phyloP scores from a whole-genome alignment of 2,888 invertebrate genomes.

The Heliconius cydno region DNA sequence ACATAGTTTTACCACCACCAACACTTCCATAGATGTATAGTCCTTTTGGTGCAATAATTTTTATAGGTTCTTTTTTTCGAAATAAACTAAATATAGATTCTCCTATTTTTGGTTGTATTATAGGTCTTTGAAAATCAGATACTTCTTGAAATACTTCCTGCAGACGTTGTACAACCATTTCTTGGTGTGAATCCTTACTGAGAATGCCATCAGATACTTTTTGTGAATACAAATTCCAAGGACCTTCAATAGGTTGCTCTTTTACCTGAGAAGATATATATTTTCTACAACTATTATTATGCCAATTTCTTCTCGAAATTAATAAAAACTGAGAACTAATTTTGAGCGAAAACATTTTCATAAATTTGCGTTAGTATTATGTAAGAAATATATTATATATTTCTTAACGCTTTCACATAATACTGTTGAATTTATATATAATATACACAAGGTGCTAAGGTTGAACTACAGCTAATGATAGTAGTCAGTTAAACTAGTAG shows the following conservation, averaged over 20 bases:
- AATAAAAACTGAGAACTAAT: slow-evolving; percentile 59
- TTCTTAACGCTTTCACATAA: slow-evolving; percentile 3
- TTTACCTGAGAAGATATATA: slow-evolving; percentile 65
- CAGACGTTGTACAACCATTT: slow-evolving; percentile 86
- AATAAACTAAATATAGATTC: slow-evolving; percentile 69
- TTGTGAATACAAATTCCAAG: slow-evolving; percentile 81
- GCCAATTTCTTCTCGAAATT: slow-evolving; percentile 62
- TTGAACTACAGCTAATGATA: slow-evolving; percentile 9
- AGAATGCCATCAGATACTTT: slow-evolving; percentile 85
- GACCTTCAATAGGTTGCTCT: slow-evolving; percentile 64
- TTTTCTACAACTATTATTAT: slow-evolving; percentile 66
- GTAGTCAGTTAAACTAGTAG: background rate
- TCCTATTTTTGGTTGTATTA: slow-evolving; percentile 52
- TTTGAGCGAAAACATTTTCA: slow-evolving; percentile 63
- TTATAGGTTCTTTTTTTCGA: slow-evolving; percentile 66
- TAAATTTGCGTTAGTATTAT: slow-evolving; percentile 27
- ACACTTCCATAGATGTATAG: slow-evolving; percentile 95
- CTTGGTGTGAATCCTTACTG: slow-evolving; percentile 88
- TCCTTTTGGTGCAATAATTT: slow-evolving; percentile 87
- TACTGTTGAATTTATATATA: slow-evolving; percentile 9
- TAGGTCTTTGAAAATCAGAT: slow-evolving; percentile 79
- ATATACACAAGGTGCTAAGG: slow-evolving; percentile 1
- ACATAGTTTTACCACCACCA: slow-evolving; percentile 98
- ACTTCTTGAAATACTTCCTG: slow-evolving; percentile 88
- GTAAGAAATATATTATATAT: slow-evolving; percentile 32